Base-by-base conservation (phyloP, 2,888 invertebrate genomes). In the Thymelicus acteon region DNA sequence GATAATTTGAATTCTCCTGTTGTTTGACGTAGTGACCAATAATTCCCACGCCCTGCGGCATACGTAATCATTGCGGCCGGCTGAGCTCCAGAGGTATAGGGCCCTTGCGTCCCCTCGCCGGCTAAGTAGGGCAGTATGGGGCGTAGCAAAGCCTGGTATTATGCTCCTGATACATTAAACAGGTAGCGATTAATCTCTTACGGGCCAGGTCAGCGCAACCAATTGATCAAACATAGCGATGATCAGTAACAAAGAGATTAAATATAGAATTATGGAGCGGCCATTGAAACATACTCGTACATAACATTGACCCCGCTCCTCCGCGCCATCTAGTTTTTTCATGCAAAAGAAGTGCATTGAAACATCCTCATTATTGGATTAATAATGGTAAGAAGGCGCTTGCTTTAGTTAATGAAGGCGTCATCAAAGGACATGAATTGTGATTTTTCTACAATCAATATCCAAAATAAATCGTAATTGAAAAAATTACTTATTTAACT, bases 41-140 rank as follows among this genome's bases (percentile, higher is more conserved):
- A 61, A 10, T 1, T 12, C 12, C 10, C 8, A 6, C n/a, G 19
- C 5, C 7, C 72, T n/a, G 72, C 58, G 65, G 62, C 77, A 72
- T 54, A 13, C 72, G 72, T 74, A 70, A 73, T 75, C 72, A 76
- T 75, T 77, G 76, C 75, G 76, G 76, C 73, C 71, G 68, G 71
- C 71, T 61, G 66, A 72, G 73, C 73, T 72, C 66, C 75, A 75
- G 69, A 72, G 74, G 72, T 72, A 49, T 65, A 65, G 73, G 72
- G 72, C 69, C 67, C 74, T 74, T 65, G 64, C 64, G 52, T 54
- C 64, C 64, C 73, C 76, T 74, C 73, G 65, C 40, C 47, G 13
- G 72, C 71, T 75, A 75, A 76, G 76, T 77, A 77, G 77, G 77
- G 74, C 77, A 77, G 72, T 67, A 71, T 72, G 71, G 75, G 75